Base-by-base conservation (phyloP, 2,797 vertebrate genomes). In the Hemibagrus guttatus region DNA sequence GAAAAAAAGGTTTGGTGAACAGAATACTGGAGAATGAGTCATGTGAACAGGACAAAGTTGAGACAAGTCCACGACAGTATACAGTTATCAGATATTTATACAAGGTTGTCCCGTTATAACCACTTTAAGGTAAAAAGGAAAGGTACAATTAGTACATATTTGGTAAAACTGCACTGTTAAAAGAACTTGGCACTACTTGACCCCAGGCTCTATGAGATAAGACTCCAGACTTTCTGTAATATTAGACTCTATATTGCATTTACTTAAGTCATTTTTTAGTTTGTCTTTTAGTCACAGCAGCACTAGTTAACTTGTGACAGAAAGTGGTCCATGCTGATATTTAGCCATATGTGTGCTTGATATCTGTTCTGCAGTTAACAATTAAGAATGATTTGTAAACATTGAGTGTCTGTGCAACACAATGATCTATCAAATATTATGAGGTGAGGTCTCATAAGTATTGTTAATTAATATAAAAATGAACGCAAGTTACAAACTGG, bases 1-100 rank as follows among this genome's bases (percentile, higher is more conserved):
- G 83, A 88, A 88, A 90, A 84, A 89, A 85, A 84, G 84, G 68
- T 23, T 58, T 85, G 83, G 84, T 83, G 68, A 85, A 71, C 85
- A 86, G 87, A 68, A 84, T 80, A 17, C 75, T 78, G 82, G 75
- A 81, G 79, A 81, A 85, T 35, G n/a, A 81, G 46, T 66, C 21
- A 14, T 39, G 63, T 52, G 58, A 79, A 79, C 28, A 72, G 82
- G 66, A 6, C 16, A 72, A 72, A 71, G 71, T 49, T 12, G 23
- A 78, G 39, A 71, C 69, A 64, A 42, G 31, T 31, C 71, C 69
- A 84, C 26, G 39, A 84, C 39, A 87, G 19, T 14, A 17, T 46
- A n/a, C 59, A 63, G 76, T 28, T 84, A 68, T 81, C 78, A 81
- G 21, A 49, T 52, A 8, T 74, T 49, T 17, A 56, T 31, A 59